A percentile compares a stretch with the other conserved stretches of the same genome.
Evolutionary conservation across 2,888 invertebrate species (phyloP).

Genomic region (Drosophila barbarae): DNA sequence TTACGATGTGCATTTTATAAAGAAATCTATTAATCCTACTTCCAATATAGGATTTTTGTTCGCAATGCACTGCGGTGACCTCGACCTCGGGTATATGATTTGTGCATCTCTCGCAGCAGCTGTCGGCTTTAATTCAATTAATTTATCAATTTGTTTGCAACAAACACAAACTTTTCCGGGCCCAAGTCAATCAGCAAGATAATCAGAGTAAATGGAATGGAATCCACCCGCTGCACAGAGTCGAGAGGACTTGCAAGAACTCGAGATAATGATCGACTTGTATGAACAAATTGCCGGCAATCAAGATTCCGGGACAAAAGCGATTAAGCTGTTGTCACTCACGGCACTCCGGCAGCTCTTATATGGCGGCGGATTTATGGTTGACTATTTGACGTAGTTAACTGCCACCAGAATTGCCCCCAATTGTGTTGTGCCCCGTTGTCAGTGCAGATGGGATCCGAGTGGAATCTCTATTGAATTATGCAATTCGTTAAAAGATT

Average conservation of each 20-base stretch:
- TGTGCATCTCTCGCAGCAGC: constrained; percentile 2
- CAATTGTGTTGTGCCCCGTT: constrained; percentile 33
- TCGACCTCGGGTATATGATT: constrained; percentile 5
- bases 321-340: constrained; percentile 34
- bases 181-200: constrained; percentile 34
- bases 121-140: constrained; percentile 50
- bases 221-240: background rate
- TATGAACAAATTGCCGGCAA: constrained; percentile 69
- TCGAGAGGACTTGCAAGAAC: constrained; percentile 36
- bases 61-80: constrained; percentile 9
- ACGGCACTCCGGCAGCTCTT: constrained; percentile 6
- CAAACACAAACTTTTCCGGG: constrained; percentile 61
- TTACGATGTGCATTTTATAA: background rate
- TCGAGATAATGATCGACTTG: constrained; percentile 67
- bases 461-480: constrained; percentile 58
- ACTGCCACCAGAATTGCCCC: constrained; percentile 38
- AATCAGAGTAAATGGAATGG: constrained; percentile 38
- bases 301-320: constrained; percentile 52
- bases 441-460: constrained; percentile 7
- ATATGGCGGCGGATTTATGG: constrained; percentile 35
- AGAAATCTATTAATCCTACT: background rate
- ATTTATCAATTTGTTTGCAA: constrained; percentile 60
- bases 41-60: background rate
- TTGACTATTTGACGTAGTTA: constrained; percentile 15
- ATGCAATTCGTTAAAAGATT: constrained; percentile 74